Percentiles rank a stretch among this genome's conserved stretches.
Conservation (phyloP, 1,140 invertebrate species). For the Myzus persicae region DNA sequence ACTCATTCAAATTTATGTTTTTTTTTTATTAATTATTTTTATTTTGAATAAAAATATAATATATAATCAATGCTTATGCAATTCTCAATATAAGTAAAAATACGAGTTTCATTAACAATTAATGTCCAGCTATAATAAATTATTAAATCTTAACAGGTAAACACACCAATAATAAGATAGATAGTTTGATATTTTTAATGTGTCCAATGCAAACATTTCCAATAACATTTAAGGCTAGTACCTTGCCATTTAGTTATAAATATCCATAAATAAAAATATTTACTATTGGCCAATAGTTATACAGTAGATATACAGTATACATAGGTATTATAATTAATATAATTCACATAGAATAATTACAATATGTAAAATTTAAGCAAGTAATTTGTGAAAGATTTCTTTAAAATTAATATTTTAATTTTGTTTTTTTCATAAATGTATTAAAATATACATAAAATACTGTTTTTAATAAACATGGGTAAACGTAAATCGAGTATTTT, state of each 20-base stretch:
- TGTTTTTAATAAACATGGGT: too few species aligned
- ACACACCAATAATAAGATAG: neutral
- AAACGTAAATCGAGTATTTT: too few species aligned
- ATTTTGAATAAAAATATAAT: neutral
- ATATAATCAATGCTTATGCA: neutral
- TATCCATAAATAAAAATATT: neutral
- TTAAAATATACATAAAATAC: neutral
- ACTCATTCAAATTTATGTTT: too few species aligned
- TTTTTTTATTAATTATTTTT: too few species aligned
- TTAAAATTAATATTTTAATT: neutral
- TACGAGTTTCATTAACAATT: neutral
- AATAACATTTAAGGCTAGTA: neutral
- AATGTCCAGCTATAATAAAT: neutral
- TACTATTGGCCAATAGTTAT: neutral
- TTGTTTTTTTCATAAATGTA: neutral
- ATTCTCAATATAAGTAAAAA: neutral
- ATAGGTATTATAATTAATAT: too few species aligned
- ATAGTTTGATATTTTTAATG: neutral
- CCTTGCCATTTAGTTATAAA: too few species aligned
- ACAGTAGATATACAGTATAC: neutral
- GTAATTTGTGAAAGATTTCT: neutral
- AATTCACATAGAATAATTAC: neutral
- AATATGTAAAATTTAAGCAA: neutral
- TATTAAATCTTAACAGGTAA: neutral
- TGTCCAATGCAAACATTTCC: neutral